Base-by-base conservation (phyloP, 2,797 vertebrate species). In the Silurus aristotelis region DNA sequence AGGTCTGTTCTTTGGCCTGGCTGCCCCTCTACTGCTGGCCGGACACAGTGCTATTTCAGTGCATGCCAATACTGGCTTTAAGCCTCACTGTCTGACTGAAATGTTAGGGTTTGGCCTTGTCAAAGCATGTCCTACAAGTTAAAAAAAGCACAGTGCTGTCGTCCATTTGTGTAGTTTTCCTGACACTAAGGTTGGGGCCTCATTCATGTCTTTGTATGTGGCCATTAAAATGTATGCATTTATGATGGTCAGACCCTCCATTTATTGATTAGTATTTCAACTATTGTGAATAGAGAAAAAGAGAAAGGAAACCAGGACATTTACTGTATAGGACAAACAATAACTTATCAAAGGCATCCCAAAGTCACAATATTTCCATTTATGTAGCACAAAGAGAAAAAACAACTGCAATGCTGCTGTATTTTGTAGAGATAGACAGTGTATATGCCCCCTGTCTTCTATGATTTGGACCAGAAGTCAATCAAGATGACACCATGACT, bases 251-350 rank as follows among this genome's bases (percentile, higher is more conserved):
- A 64, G 43, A 71, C 25, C 7, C 58, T 25, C 31, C 43, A 52
- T 71, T 27, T 77, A 27, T 71, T 84, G 52, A 58, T 80, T 27
- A 38, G 38, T 12, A 52, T 19, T 22, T 27, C 14, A 61, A 80
- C 61, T 63, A 43, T 46, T n/a, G 52, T 38, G 19, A 31, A 43
- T 66, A 68, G 27, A 89, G 75, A 91, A 90, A 88, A 93, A 93
- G 67, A 46, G 22, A 91, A 90, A 93, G 93, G 90, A 94, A 94
- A 95, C 94, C 94, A 95, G 95, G 94, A 95, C 93, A 93, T 94
- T 89, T 90, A 90, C 89, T 90, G 19, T 63, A 89, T 87, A 89
- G 61, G 52, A 85, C 56, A 64, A 79, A 91, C 10, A 90, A 90
- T 91, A 89, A 87, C 46, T 58, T 58, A 7, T 52, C 48, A 10